Conservation (phyloP, 1,140 invertebrate genomes). For the Bombus impatiens region DNA sequence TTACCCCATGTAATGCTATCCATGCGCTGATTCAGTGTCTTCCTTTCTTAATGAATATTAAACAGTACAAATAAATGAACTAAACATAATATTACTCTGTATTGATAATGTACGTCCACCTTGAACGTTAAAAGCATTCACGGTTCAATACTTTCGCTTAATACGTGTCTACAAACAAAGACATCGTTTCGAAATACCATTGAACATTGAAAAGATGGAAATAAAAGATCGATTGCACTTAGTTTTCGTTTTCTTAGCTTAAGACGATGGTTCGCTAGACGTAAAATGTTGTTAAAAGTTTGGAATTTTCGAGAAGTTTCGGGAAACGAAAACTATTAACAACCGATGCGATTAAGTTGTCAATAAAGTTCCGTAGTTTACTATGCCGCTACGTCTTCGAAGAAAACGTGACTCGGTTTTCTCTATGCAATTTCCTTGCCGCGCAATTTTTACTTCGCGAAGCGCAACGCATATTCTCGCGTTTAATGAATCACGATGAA, state of each 20-base stretch:
- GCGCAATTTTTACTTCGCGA: neutral
- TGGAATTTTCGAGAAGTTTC: neutral
- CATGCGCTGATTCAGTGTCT: too few species aligned
- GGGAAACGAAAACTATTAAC: neutral
- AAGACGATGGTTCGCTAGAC: neutral
- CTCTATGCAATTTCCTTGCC: constrained; percentile 9
- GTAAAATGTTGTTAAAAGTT: neutral
- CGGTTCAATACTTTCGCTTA: too few species aligned
- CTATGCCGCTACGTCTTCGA: neutral
- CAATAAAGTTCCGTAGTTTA: constrained; percentile 14
- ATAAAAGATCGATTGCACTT: too few species aligned
- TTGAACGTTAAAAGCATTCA: too few species aligned
- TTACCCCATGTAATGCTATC: too few species aligned
- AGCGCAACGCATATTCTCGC: neutral
- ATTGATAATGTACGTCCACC: fast-evolving
- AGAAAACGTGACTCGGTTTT: constrained; percentile 34
- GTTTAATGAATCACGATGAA: constrained; percentile 42
- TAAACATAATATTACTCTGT: too few species aligned
- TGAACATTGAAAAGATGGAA: too few species aligned
- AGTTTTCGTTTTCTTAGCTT: neutral
- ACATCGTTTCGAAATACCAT: too few species aligned
- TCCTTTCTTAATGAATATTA: too few species aligned
- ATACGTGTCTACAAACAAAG: too few species aligned
- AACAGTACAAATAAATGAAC: too few species aligned
- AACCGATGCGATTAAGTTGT: neutral